A percentile compares a stretch with the other conserved stretches of the same genome.
Conservation (phyloP, 2,113 vertebrate genomes). For the Cyphomyrus discorhynchus region DNA sequence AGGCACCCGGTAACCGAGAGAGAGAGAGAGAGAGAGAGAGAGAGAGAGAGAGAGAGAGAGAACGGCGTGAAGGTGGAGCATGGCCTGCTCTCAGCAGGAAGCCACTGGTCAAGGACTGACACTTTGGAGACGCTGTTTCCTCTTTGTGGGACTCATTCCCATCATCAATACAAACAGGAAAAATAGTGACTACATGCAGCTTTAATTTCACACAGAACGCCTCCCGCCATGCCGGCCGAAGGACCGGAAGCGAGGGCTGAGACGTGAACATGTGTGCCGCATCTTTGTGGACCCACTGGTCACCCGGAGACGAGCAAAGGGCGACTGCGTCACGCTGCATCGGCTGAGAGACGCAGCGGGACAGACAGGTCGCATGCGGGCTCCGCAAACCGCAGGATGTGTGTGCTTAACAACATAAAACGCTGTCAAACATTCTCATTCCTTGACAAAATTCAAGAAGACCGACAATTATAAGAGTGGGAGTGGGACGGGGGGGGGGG, state of each 20-base stretch:
- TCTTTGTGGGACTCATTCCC: neutral
- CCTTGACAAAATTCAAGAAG: conserved; percentile 18
- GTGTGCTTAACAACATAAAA: conserved; percentile 49
- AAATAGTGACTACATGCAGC: neutral
- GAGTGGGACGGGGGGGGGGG: neutral
- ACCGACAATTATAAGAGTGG: conserved; percentile 22
- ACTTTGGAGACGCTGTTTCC: neutral
- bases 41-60: neutral
- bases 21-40: neutral
- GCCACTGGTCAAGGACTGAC: neutral
- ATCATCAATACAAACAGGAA: neutral
- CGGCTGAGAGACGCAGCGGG: neutral
- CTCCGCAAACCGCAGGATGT: conserved; percentile 15
- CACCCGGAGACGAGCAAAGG: neutral
- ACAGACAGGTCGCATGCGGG: neutral
- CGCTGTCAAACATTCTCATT: conserved; percentile 57
- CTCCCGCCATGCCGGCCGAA: neutral
- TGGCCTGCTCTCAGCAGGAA: neutral
- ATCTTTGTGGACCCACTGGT: neutral
- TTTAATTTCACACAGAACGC: neutral
- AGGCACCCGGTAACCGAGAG: neutral
- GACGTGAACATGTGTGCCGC: neutral
- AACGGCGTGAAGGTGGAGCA: neutral
- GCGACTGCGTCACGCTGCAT: neutral
- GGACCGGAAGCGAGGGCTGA: neutral